Base-by-base conservation (phyloP, 2,797 vertebrate genomes). In the Malacoraja senta region DNA sequence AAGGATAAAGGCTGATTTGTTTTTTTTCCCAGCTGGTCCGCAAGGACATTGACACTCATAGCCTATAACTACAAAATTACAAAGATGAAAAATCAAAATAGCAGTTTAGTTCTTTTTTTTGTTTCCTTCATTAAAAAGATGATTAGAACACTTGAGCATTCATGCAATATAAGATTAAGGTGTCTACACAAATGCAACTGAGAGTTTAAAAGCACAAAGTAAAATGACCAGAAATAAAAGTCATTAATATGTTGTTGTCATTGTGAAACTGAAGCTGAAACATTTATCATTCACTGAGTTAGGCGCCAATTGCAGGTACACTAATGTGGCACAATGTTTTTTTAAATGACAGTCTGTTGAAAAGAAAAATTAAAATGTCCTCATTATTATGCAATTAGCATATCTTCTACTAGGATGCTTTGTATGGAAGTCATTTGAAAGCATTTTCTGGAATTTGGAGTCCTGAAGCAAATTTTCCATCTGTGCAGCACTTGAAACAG, bases 341-440 rank as follows among this genome's bases (percentile, higher is more conserved):
- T 74, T 53, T 15, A 92, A 92, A 76, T 76, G 35, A 32, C 4
- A 12, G 38, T 58, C 44, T 76, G 71, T 76, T 92, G 44, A 44
- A 68, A 76, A 92, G 58, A 92, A 71, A 76, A 92, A 92, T 92
- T 92, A 76, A 76, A 76, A 92, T 92, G 71, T n/a, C 68, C 10
- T 92, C 38, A 76, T 92, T 92, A 92, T 92, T 72, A 26, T 76
- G 71, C 71, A 92, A 92, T 92, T 92, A 92, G 76, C 71, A 76
- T 92, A 92, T 92, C 71, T 92, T 92, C 71, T 76, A 76, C 90
- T 53, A 12, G 90, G 95, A 95, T 95, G 95, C 94, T 95, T 88
- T 93, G 93, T 94, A 94, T 95, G 94, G 94, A 94, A 95, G 94
- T 94, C 94, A 96, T 97, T 94, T 96, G 95, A 91, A 95, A 95